These are phyloP conservation scores for Drosophila simulans DNA, from an alignment of 1,140 invertebrate genomes.

Conservation along the genomic window DNA sequence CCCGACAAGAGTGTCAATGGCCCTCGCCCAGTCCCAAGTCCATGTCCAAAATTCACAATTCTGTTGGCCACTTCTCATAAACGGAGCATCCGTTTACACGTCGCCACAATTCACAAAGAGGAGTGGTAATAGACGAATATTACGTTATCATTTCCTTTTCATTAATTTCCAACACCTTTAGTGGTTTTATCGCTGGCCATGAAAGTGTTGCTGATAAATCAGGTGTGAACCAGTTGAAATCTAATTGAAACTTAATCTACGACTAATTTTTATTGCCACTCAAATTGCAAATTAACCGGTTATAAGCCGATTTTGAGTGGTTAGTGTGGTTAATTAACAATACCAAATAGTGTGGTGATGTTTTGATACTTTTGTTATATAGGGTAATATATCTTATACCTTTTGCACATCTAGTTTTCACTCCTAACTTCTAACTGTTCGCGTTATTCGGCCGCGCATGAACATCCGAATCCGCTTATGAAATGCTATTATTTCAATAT, in stretches of 20 bases:
- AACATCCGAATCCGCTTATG: conserved; percentile 6
- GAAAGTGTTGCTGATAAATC: conserved; percentile 18
- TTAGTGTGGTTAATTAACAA: not conserved
- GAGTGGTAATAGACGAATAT: not conserved
- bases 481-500: conserved; percentile 37
- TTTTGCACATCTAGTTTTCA: not conserved
- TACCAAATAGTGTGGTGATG: not conserved
- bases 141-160: not conserved
- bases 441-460: not conserved
- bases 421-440: not conserved
- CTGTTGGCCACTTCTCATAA: conserved; percentile 21
- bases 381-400: not conserved
- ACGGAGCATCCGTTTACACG: conserved; percentile 14
- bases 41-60: conserved; percentile 21
- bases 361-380: not conserved
- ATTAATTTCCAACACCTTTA: conserved; percentile 1
- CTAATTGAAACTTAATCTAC: conserved; percentile 32
- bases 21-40: conserved; percentile 25
- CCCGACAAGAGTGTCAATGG: conserved; percentile 24
- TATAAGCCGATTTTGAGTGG: not conserved
- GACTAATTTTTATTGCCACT: conserved; percentile 2
- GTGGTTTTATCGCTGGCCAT: not conserved
- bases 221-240: conserved; percentile 23
- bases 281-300: conserved; percentile 2
- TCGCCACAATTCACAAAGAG: not conserved